A percentile compares a stretch with the other conserved stretches of the same genome.
phyloP scores from a whole-genome alignment of 2,113 vertebrate species.

The Rhinopithecus roxellana region DNA sequence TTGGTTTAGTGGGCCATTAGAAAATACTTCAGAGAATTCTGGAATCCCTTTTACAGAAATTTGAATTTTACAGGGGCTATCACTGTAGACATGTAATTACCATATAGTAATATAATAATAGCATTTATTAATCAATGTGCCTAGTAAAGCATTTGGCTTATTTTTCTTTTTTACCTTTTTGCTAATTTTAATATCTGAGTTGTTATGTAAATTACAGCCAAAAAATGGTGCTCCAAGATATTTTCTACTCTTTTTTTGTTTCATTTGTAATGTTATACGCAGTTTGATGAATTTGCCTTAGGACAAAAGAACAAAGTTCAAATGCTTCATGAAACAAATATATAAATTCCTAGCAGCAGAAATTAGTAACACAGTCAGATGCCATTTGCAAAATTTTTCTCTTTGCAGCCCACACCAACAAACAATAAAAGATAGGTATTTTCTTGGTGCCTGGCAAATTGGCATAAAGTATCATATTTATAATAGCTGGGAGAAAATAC shows the following conservation, averaged over 20 bases:
- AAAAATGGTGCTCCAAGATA: not conserved
- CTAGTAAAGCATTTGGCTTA: not conserved
- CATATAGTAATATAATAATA: not conserved
- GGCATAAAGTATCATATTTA: not conserved
- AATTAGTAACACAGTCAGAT: not conserved
- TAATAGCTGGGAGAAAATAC: not conserved
- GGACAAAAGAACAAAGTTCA: not conserved
- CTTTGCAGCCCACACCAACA: not conserved
- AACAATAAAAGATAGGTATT: not conserved
- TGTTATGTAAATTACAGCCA: not conserved
- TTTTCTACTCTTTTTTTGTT: not conserved
- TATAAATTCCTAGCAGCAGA: not conserved
- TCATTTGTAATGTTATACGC: not conserved
- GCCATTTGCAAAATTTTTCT: not conserved
- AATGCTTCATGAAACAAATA: not conserved
- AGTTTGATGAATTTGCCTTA: slow-evolving; percentile 2
- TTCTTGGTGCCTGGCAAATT: not conserved
- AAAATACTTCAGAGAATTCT: not conserved
- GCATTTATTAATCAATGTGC: not conserved
- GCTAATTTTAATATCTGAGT: not conserved
- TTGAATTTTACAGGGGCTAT: not conserved
- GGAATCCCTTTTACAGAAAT: not conserved
- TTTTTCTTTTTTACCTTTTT: not conserved
- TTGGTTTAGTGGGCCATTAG: not conserved
- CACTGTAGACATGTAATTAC: not conserved